Percentiles rank a stretch among this genome's conserved stretches.
Conservation (phyloP, 2,113 vertebrate genomes). For the Entomyzon cyanotis region DNA sequence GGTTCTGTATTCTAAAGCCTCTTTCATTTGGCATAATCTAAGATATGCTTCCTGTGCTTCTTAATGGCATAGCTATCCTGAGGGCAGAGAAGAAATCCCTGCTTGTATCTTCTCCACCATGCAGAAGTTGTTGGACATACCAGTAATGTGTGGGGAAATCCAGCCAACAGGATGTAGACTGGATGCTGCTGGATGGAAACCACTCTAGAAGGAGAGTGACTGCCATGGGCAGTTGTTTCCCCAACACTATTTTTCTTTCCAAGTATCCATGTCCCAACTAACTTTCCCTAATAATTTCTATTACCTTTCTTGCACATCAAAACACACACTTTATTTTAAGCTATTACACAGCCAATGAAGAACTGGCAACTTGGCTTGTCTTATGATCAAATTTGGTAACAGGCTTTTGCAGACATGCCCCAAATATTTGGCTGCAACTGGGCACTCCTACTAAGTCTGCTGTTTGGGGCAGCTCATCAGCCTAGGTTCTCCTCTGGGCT, state of each 20-base stretch:
- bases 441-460: neutral
- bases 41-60: neutral
- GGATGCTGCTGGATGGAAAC: neutral
- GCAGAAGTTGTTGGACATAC: neutral
- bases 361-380: neutral
- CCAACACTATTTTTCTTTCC: neutral
- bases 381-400: neutral
- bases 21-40: neutral
- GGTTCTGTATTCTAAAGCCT: neutral
- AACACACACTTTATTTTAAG: neutral
- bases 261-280: neutral
- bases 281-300: neutral
- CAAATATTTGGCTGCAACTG: neutral
- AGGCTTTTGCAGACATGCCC: neutral
- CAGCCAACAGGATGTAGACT: neutral
- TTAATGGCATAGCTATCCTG: neutral
- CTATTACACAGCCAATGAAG: neutral
- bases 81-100: neutral
- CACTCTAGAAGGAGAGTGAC: neutral
- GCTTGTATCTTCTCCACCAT: neutral
- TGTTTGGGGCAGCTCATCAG: neutral
- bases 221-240: neutral
- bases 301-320: neutral
- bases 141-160: neutral
- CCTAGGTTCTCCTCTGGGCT: neutral